phyloP scores from a whole-genome alignment of 2,113 vertebrate genomes.

The Chelonoidis abingdonii region DNA sequence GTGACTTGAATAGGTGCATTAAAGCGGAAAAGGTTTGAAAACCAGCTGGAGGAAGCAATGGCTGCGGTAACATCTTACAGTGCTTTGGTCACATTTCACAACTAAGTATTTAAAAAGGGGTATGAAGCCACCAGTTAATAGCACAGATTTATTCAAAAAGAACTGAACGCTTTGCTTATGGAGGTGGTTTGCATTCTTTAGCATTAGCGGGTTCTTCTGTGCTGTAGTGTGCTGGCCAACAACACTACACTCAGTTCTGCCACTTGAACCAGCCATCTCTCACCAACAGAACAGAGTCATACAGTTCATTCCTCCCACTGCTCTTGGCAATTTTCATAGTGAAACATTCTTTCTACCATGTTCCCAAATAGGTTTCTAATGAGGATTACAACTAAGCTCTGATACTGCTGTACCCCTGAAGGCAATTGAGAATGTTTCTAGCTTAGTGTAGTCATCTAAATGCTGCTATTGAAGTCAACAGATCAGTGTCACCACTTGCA shows the following conservation, averaged over 20 bases:
- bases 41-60: neutral
- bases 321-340: neutral
- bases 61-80: neutral
- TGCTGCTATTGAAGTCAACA: neutral
- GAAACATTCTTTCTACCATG: neutral
- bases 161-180: neutral
- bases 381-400: neutral
- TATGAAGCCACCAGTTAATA: neutral
- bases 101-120: neutral
- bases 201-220: neutral
- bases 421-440: neutral
- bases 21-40: neutral
- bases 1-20: neutral
- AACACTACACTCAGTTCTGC: neutral
- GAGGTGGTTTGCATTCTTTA: neutral
- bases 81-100: neutral
- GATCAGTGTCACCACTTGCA: rapidly evolving
- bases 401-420: neutral
- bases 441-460: neutral
- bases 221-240: no score
- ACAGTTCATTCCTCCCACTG: neutral
- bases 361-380: neutral
- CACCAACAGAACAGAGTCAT: neutral
- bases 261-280: neutral
- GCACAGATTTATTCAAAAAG: neutral